Percentiles rank a stretch among this genome's conserved stretches.
Conservation (phyloP, 2,113 vertebrate genomes). For the Globicephala melas region DNA sequence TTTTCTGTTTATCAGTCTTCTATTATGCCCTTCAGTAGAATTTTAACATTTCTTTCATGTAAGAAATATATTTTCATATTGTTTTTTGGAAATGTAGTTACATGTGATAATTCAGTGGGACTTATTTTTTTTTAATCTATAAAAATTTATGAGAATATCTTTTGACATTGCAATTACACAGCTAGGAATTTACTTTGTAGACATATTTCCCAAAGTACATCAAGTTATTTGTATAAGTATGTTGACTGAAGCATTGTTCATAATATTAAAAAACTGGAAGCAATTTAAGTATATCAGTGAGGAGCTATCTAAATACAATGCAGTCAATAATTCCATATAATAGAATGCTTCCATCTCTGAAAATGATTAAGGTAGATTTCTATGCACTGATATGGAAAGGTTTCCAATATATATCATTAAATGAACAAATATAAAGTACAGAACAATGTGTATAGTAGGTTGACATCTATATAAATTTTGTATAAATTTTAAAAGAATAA, state of each 20-base stretch:
- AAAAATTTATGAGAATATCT: background rate
- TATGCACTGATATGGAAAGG: background rate
- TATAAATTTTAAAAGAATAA: background rate
- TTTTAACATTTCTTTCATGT: slow-evolving; percentile 36
- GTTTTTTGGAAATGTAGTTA: background rate
- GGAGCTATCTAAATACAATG: background rate
- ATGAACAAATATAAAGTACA: background rate
- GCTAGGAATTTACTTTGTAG: background rate
- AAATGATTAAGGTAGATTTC: background rate
- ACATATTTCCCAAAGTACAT: slow-evolving; percentile 22
- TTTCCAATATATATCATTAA: background rate
- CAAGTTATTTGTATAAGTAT: slow-evolving; percentile 11
- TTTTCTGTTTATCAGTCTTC: background rate
- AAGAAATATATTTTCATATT: background rate
- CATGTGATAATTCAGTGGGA: background rate
- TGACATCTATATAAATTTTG: background rate
- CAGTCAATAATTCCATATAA: background rate
- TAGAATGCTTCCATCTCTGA: background rate
- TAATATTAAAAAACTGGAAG: slow-evolving; percentile 33
- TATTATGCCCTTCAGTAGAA: background rate
- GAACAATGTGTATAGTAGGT: background rate
- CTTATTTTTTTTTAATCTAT: background rate
- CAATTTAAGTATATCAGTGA: slow-evolving; percentile 13
- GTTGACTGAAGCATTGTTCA: slow-evolving; percentile 38
- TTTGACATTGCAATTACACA: slow-evolving; percentile 14